phyloP scores from a whole-genome alignment of 53 echinoderm and acorn worm species.

The Astropecten irregularis region DNA sequence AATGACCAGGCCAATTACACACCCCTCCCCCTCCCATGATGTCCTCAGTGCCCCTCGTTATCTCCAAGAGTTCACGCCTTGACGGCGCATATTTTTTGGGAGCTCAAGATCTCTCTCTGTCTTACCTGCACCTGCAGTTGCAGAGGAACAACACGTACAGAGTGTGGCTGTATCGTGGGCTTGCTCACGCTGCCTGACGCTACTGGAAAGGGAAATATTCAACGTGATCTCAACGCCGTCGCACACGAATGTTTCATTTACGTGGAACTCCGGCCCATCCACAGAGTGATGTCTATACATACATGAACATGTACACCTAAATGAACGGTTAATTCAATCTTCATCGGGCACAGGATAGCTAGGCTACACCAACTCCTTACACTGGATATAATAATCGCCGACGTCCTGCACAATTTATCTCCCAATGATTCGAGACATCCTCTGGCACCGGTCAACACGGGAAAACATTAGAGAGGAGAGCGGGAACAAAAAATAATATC shows the following conservation, averaged over 20 bases:
- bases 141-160: not conserved
- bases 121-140: not conserved
- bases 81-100: too few relatives aligned
- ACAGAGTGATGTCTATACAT: constrained; percentile 38
- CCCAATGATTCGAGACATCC: not conserved
- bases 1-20: too few relatives aligned
- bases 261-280: constrained; percentile 1
- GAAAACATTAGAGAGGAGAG: too few relatives aligned
- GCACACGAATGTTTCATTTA: constrained; percentile 39
- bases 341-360: not conserved
- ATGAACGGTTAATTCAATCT: not conserved
- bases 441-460: too few relatives aligned
- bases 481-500: too few relatives aligned
- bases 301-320: not conserved
- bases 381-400: not conserved
- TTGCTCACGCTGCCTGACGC: constrained; percentile 11
- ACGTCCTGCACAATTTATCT: not conserved
- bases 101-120: too few relatives aligned
- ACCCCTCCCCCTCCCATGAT: too few relatives aligned
- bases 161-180: too few relatives aligned
- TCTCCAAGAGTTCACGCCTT: too few relatives aligned
- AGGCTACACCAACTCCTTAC: too few relatives aligned
- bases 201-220: constrained; percentile 24
- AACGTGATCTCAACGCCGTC: constrained; percentile 20
- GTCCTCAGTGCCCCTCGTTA: too few relatives aligned